Percentiles rank a stretch among this genome's conserved stretches.
Conservation (phyloP, 2,113 vertebrate species). For the Microtus oregoni region DNA sequence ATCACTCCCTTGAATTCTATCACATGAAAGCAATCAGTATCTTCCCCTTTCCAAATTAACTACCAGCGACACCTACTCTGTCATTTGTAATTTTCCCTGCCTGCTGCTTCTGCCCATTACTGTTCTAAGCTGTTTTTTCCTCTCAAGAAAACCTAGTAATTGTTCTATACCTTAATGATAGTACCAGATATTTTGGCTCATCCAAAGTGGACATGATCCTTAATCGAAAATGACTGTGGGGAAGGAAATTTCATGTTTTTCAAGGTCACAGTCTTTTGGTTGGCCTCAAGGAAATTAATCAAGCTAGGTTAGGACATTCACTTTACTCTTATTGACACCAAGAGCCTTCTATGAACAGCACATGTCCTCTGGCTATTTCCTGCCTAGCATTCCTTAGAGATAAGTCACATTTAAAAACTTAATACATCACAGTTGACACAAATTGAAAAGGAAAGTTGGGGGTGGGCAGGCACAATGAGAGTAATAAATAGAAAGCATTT, state of each 20-base stretch:
- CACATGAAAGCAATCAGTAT: not conserved
- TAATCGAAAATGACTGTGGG: constrained; percentile 20
- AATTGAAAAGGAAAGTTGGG: not conserved
- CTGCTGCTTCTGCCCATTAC: not conserved
- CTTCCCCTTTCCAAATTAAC: not conserved
- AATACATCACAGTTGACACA: not conserved
- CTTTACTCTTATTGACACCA: not conserved
- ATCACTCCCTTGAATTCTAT: not conserved
- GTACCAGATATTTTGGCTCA: not conserved
- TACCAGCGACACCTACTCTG: not conserved
- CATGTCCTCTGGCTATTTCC: not conserved
- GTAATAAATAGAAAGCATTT: not conserved
- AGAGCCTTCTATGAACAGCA: not conserved
- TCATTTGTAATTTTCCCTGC: not conserved
- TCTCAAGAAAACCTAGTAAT: not conserved
- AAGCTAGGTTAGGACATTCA: not conserved
- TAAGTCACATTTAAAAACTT: constrained; percentile 48
- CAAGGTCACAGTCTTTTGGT: not conserved
- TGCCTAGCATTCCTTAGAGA: not conserved
- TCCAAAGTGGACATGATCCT: not conserved
- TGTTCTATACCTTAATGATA: not conserved
- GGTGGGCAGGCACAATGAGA: not conserved
- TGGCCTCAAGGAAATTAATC: constrained; percentile 34
- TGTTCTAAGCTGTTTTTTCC: not conserved
- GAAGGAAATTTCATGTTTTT: constrained; percentile 37